Conservation (phyloP, 2,113 vertebrate genomes). For the Pseudolaguvia tuberculata region DNA sequence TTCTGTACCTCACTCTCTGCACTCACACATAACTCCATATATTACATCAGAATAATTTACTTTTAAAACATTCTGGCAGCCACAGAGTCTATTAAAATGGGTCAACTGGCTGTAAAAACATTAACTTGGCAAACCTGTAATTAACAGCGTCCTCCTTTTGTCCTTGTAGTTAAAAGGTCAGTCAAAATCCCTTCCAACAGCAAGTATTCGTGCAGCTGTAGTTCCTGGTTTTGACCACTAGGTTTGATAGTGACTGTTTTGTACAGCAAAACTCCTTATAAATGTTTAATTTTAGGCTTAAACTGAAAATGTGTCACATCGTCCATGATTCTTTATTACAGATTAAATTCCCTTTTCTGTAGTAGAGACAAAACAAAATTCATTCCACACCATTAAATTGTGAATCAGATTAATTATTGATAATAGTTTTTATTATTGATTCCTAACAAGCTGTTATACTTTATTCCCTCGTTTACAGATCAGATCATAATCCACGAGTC, state of each 20-base stretch:
- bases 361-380: not conserved
- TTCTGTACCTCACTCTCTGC: too few species aligned
- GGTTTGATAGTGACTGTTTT: not conserved
- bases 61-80: not conserved
- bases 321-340: not conserved
- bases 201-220: not conserved
- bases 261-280: too few species aligned
- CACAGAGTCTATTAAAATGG: not conserved
- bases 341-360: not conserved
- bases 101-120: not conserved
- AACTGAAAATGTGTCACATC: too few species aligned
- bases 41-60: too few species aligned
- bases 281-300: too few species aligned
- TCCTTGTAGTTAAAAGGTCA: not conserved
- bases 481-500: not conserved
- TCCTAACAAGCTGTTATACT: too few species aligned
- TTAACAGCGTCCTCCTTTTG: not conserved
- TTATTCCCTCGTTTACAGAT: not conserved
- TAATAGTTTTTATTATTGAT: too few species aligned
- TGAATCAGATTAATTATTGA: too few species aligned
- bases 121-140: not conserved
- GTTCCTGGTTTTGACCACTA: not conserved
- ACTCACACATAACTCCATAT: too few species aligned
- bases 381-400: too few species aligned
- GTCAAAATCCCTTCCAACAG: not conserved